Evolutionary conservation across 1,140 invertebrate species (phyloP), one percentile per base, ranked within the genome.

Genomic region (Heliconius hewitsoni): DNA sequence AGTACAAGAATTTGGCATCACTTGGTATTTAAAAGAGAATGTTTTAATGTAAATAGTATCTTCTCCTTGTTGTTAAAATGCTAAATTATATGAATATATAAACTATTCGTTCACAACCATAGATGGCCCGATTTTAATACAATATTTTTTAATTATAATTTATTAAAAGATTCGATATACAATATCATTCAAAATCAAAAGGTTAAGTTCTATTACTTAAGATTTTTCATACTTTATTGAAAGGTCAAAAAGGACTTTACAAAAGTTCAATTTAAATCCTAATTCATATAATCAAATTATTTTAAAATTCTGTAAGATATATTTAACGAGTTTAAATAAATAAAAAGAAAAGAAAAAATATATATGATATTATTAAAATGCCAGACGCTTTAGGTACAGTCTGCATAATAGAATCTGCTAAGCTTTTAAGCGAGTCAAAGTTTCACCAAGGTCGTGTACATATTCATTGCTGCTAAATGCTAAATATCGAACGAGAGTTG

Each of bases 391-490:
- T 66, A 66, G 60, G 60, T 66, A 66, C 60, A 5, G 60, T 66
- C 60, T 66, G 60, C 60, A 66, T 30, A 66, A 66, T 30, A 66
- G 23, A 30, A 66, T 66, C 60, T 30, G 23, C 60, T 66, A 66
- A 30, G 27, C 60, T 66, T 66, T 27, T 23, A 23, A 23, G 60
- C 60, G 60, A 66, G 60, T 66, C 30, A 52, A 74, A 52, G 23
- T 74, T 50, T 73, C n/a, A 16, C n/a, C 46, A 74, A 74, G 73
- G 73, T 74, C 73, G 50, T 74, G 18, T 34, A 46, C n/a, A 52
- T 73, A 23, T 55, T 74, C 46, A 74, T 52, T 34, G 73, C 23
- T 34, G 73, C 27, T 52, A 30, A 74, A 66, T 66, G 27, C 9
- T 23, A 19, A 60, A 60, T 46, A 16, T 46, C 13, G 13, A 16